Conservation (phyloP, 2,888 invertebrate genomes). For the Choristoneura rosaceana region DNA sequence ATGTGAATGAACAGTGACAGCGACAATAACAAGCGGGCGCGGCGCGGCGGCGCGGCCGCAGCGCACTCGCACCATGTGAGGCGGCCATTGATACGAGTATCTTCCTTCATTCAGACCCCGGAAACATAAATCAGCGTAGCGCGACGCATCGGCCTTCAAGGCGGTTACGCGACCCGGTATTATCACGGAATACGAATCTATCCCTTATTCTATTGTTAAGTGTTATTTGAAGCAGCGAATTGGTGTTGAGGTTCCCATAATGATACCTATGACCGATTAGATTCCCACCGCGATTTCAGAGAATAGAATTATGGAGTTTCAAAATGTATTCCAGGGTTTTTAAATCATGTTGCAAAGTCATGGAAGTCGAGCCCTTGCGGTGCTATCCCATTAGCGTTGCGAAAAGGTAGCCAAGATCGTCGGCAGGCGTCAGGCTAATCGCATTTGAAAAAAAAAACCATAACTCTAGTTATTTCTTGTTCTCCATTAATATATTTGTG, state of each 20-base stretch:
- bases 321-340: too few species aligned
- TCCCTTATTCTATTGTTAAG: conserved; percentile 17
- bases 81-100: conserved; percentile 67
- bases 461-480: too few species aligned
- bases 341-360: too few species aligned
- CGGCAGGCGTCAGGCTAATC: too few species aligned
- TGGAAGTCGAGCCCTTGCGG: too few species aligned
- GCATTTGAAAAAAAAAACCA: too few species aligned
- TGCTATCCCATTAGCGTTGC: too few species aligned
- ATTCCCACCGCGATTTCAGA: not conserved
- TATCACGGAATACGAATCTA: conserved; percentile 27
- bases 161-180: conserved; percentile 52
- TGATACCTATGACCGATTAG: not conserved
- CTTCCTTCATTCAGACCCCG: conserved; percentile 73
- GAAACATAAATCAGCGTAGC: conserved; percentile 79
- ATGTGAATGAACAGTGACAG: conserved; percentile 69
- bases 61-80: conserved; percentile 62
- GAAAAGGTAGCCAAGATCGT: too few species aligned
- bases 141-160: conserved; percentile 59
- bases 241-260: not conserved
- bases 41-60: conserved; percentile 46
- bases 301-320: too few species aligned
- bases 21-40: conserved; percentile 49
- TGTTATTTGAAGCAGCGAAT: not conserved
- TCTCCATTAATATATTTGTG: too few species aligned